A percentile compares a stretch with the other conserved stretches of the same genome.
These are phyloP conservation scores for Bedellia somnulentella DNA, from an alignment of 2,888 invertebrate species.

Conservation along the genomic window DNA sequence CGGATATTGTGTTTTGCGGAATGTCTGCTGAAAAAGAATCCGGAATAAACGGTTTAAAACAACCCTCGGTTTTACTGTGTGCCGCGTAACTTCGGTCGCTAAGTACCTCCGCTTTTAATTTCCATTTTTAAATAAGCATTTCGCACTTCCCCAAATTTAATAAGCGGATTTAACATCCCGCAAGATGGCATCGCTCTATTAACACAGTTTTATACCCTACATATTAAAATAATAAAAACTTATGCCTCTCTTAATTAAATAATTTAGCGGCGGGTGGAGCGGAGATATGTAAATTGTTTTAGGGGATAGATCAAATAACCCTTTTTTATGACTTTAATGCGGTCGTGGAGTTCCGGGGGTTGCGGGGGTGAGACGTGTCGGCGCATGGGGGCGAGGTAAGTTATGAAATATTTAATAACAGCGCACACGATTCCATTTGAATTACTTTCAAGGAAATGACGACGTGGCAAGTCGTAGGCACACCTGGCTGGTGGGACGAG, in stretches of 20 bases:
- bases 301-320: constrained; percentile 64
- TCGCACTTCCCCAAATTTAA: constrained; percentile 24
- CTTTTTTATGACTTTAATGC: constrained; percentile 64
- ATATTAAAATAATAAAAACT: constrained; percentile 64
- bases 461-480: constrained; percentile 39
- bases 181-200: constrained; percentile 48
- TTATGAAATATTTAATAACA: constrained; percentile 63
- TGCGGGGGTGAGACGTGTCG: constrained; percentile 20
- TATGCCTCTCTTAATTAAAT: constrained; percentile 64
- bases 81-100: no score
- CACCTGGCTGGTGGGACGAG: no score
- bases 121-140: no score
- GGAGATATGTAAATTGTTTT: constrained; percentile 64
- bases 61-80: no score
- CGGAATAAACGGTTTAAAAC: no score
- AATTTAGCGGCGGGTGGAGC: constrained; percentile 58
- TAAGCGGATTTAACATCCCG: no score
- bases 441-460: constrained; percentile 61
- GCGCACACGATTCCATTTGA: constrained; percentile 62
- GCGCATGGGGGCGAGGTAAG: constrained; percentile 34
- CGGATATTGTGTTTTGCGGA: constrained; percentile 1
- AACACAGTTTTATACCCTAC: constrained; percentile 59
- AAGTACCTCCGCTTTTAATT: no score
- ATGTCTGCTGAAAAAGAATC: constrained; percentile 1
- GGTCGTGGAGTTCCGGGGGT: constrained; percentile 35